Percentiles rank a stretch among this genome's conserved stretches.
These are phyloP conservation scores for Diuraphis noxia DNA, from an alignment of 1,140 invertebrate genomes.

Conservation along the genomic window DNA sequence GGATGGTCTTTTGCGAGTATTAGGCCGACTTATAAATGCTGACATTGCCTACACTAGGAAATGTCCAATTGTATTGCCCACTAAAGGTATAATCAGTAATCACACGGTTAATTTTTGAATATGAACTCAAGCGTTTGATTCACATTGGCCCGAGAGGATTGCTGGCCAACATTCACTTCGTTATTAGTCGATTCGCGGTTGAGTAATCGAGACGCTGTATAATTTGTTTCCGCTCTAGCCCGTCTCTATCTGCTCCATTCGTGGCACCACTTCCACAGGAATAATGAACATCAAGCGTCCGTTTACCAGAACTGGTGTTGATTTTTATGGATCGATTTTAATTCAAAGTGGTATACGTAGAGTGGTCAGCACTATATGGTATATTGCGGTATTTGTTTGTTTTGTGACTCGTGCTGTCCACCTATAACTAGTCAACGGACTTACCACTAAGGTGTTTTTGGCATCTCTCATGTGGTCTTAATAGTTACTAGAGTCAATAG, in stretches of 20 bases:
- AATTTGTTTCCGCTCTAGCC: neutral
- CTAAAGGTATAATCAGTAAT: neutral
- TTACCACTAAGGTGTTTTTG: slow-evolving; percentile 56
- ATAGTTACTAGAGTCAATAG: no score
- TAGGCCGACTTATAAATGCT: slow-evolving; percentile 6
- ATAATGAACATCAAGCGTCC: neutral
- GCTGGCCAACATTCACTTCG: neutral
- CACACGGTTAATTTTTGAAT: neutral
- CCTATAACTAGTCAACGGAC: slow-evolving; percentile 56
- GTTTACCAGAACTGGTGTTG: slow-evolving; percentile 15
- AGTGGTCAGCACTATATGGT: neutral
- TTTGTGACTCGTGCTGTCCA: slow-evolving; percentile 57
- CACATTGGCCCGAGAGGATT: slow-evolving; percentile 34
- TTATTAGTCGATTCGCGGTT: neutral
- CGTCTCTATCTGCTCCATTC: neutral
- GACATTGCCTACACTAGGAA: neutral
- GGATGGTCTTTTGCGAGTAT: slow-evolving; percentile 29
- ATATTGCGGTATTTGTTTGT: slow-evolving; percentile 57
- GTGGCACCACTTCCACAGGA: slow-evolving; percentile 26
- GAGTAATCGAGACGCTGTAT: neutral
- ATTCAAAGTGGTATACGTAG: neutral
- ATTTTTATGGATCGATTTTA: slow-evolving; percentile 7
- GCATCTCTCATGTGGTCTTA: slow-evolving; percentile 57
- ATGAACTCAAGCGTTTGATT: slow-evolving; percentile 48
- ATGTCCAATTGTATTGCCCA: slow-evolving; percentile 25